phyloP scores from a whole-genome alignment of 1,140 invertebrate species.

The Copidosoma floridanum region DNA sequence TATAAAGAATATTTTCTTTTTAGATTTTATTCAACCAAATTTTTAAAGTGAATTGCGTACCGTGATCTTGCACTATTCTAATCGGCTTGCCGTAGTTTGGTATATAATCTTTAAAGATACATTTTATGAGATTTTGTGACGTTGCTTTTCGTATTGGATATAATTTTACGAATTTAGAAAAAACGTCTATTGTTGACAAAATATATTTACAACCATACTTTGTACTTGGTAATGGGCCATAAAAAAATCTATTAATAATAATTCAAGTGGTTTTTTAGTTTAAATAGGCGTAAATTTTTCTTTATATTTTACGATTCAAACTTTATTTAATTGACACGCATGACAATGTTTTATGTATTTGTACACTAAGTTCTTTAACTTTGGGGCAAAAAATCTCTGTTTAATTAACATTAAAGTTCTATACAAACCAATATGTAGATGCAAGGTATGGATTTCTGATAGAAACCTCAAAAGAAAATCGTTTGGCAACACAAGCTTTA shows the following conservation, averaged over 20 bases:
- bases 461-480: too few species aligned
- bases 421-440: too few species aligned
- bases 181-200: conserved; percentile 45
- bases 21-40: background rate
- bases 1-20: background rate
- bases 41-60: background rate
- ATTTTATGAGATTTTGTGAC: conserved; percentile 11
- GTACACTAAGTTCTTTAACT: too few species aligned
- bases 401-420: too few species aligned
- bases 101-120: conserved; percentile 22
- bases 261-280: too few species aligned
- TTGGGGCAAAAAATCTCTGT: too few species aligned
- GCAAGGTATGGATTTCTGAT: too few species aligned
- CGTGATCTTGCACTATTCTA: background rate
- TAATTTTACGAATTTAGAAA: conserved; percentile 51
- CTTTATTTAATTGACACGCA: too few species aligned
- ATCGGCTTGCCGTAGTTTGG: conserved; percentile 12
- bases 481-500: too few species aligned
- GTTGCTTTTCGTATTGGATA: conserved; percentile 42
- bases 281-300: too few species aligned
- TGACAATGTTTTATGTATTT: too few species aligned
- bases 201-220: conserved; percentile 48
- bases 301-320: too few species aligned
- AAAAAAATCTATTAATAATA: conserved; percentile 28
- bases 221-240: conserved; percentile 39